Base-by-base conservation (phyloP, 2,888 invertebrate genomes). In the Villa cingulata region DNA sequence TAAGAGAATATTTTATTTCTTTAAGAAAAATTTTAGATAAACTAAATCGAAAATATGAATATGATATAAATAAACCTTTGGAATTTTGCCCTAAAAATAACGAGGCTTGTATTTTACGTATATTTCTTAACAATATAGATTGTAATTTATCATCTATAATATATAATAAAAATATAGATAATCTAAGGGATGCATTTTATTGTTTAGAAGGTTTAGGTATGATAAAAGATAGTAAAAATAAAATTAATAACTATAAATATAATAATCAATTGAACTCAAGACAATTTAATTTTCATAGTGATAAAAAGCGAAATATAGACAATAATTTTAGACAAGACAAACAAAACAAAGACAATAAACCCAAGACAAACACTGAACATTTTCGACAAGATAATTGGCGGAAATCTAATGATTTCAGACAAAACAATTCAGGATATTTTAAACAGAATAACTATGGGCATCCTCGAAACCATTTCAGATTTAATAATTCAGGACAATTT, bases 241-340 rank as follows among this genome's bases (percentile, higher is more conserved):
- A 46, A 44, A 44, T 16, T 42, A 43, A 50, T 48, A 48, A 32
- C 46, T 29, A 44, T 46, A 37, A 46, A 23, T 23, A 6, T 44
- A 36, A 44, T 29, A 37, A 45, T 44, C 45, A 48, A 38, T 27
- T 42, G 23, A 37, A 46, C 3, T 29, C 29, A 29, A 29, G 12
- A 6, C 12, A 12, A 10, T 29, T 10, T 29, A 29, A 29, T 29
- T 10, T 66, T 36, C 73, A 74, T 47, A 48, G 48, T 18, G 9
- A 5, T 6, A 38, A 9, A 18, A 38, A 9, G 2, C 17, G 19
- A 18, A 18, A 38, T 10, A 18, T 3, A 3, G 6, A 6, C 6
- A 2, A 37, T 10, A 37, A 37, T 37, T 4, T n/a, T 37, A 3
- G n/a, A 37, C n/a, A 55, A 49, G 52, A 36, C 27, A 19, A 10